A percentile compares a stretch with the other conserved stretches of the same genome.
Evolutionary conservation across 2,888 invertebrate species (phyloP).

Genomic region (Carpatolechia fugitivella): DNA sequence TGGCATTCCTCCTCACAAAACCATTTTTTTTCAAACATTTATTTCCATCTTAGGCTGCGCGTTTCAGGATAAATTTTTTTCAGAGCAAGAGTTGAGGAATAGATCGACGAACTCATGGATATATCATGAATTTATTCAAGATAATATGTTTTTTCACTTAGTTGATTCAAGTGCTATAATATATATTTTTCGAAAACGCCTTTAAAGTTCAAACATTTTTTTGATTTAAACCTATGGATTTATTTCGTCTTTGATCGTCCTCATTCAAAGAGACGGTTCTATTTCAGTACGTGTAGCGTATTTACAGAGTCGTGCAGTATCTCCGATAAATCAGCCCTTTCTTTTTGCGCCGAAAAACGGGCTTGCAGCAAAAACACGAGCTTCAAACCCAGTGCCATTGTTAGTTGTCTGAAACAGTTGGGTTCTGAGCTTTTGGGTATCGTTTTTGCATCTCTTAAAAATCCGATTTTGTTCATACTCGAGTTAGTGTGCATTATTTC

Average conservation of each 20-base stretch:
- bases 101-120: no score
- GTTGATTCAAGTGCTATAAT: no score
- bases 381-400: constrained; percentile 5
- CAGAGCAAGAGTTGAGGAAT: neutral
- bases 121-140: no score
- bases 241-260: neutral
- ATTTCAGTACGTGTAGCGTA: neutral
- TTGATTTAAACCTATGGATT: neutral
- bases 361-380: constrained; percentile 1
- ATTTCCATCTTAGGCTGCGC: neutral
- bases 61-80: neutral
- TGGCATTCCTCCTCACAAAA: constrained; percentile 4
- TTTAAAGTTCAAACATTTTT: no score
- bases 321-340: constrained; percentile 7
- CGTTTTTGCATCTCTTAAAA: no score
- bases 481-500: no score
- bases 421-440: neutral
- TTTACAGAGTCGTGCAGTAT: constrained; percentile 7
- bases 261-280: neutral
- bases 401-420: constrained; percentile 1
- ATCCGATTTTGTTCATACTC: neutral
- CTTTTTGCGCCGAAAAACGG: constrained; percentile 5
- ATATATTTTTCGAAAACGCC: no score
- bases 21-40: neutral
- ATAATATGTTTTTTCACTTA: no score